phyloP scores from a whole-genome alignment of 2,113 vertebrate species.

The Mastomys coucha region DNA sequence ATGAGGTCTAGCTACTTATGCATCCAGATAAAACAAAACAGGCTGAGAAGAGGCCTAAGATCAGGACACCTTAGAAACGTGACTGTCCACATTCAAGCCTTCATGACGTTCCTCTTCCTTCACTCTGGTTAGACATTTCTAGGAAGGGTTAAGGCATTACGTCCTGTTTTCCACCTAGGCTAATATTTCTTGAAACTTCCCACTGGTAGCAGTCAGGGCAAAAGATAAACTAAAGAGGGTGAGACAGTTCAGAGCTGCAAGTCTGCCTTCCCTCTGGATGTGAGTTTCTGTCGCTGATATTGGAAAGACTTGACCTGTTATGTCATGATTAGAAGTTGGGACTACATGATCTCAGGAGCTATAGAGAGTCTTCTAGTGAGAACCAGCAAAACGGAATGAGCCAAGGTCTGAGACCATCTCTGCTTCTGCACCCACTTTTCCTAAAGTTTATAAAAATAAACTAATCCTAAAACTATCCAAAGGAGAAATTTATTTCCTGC shows the following conservation, averaged over 20 bases:
- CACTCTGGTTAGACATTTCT: not conserved
- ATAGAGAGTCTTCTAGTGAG: not conserved
- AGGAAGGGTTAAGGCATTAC: not conserved
- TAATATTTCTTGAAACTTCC: not conserved
- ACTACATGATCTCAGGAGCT: not conserved
- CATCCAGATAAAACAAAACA: not conserved
- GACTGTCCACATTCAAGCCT: not conserved
- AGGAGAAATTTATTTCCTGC: not conserved
- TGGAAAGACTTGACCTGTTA: not conserved
- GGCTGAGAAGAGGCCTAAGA: not conserved
- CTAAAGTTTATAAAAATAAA: not conserved
- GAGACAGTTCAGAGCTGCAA: not conserved
- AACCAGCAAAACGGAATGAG: not conserved
- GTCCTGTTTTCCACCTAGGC: not conserved
- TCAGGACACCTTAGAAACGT: not conserved
- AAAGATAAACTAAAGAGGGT: not conserved
- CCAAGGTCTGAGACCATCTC: not conserved
- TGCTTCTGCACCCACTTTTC: not conserved
- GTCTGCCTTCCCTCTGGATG: not conserved
- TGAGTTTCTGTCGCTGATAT: not conserved
- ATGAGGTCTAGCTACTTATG: not conserved
- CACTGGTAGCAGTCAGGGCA: not conserved
- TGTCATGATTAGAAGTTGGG: not conserved
- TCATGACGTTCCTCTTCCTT: not conserved
- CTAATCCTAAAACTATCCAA: constrained; percentile 18